A percentile compares a stretch with the other conserved stretches of the same genome.
These are phyloP conservation scores for Julus scandinavius DNA, from an alignment of 2,888 invertebrate species.

Conservation along the genomic window DNA sequence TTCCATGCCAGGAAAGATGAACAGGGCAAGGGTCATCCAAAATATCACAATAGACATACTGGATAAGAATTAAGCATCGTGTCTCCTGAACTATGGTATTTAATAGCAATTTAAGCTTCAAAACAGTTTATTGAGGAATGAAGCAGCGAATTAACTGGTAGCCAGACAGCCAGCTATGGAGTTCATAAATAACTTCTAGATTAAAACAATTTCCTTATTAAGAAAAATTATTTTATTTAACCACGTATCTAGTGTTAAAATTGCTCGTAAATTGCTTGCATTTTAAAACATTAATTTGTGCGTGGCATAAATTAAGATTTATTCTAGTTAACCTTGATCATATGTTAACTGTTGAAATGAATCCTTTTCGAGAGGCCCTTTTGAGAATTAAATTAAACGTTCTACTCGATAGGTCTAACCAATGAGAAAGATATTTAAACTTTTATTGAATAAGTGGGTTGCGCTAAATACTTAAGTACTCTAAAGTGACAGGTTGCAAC, in stretches of 20 bases:
- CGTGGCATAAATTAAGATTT: not conserved
- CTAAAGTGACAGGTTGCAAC: no score
- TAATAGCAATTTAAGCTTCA: not conserved
- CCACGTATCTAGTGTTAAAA: not conserved
- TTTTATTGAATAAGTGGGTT: not conserved
- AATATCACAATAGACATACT: not conserved
- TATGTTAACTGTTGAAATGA: not conserved
- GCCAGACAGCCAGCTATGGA: slow-evolving; percentile 3
- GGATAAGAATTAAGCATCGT: not conserved
- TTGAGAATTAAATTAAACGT: not conserved
- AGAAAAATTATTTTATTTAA: not conserved
- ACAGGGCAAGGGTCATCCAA: not conserved
- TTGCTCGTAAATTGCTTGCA: not conserved
- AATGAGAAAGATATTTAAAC: not conserved
- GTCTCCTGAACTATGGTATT: slow-evolving; percentile 16
- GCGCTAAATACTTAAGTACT: not conserved
- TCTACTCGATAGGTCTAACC: not conserved
- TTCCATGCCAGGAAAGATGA: not conserved
- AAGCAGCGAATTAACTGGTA: not conserved
- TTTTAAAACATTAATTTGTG: not conserved
- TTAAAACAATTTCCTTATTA: slow-evolving; percentile 29
- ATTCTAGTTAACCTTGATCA: not conserved
- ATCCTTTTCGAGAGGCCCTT: not conserved
- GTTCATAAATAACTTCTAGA: not conserved
- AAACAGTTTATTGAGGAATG: not conserved